Evolutionary conservation across 2,888 invertebrate species (phyloP).

Genomic region (Latrodectus hesperus): DNA sequence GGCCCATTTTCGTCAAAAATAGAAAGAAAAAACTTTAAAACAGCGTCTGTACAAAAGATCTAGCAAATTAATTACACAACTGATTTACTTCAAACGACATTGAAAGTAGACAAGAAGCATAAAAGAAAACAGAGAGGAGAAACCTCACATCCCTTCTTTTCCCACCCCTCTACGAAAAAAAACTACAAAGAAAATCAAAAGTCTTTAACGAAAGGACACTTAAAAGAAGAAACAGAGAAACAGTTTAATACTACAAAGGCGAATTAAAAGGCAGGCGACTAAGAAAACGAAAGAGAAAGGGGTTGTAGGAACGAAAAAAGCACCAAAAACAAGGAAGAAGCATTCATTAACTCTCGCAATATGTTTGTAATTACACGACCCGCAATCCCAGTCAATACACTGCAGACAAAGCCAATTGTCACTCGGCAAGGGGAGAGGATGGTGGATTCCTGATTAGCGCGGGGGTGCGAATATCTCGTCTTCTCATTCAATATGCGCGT

Average conservation of each 20-base stretch:
- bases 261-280: slow-evolving; percentile 65
- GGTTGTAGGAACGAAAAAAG: slow-evolving; percentile 5
- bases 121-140: slow-evolving; percentile 46
- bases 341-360: slow-evolving; percentile 68
- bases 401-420: slow-evolving; percentile 68
- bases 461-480: slow-evolving; percentile 61
- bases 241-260: slow-evolving; percentile 67
- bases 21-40: slow-evolving; percentile 30
- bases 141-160: neutral
- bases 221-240: slow-evolving; percentile 68
- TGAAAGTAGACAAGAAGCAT: slow-evolving; percentile 66
- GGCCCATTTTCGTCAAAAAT: neutral
- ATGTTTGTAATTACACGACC: slow-evolving; percentile 69
- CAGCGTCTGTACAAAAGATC: slow-evolving; percentile 37
- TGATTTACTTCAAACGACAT: slow-evolving; percentile 66
- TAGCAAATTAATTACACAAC: slow-evolving; percentile 68
- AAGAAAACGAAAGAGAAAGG: slow-evolving; percentile 7
- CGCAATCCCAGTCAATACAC: slow-evolving; percentile 67
- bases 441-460: slow-evolving; percentile 58
- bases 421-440: slow-evolving; percentile 21
- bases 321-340: slow-evolving; percentile 20
- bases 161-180: neutral
- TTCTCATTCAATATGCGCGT: slow-evolving; percentile 68
- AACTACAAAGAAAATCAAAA: slow-evolving; percentile 44
- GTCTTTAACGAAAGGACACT: slow-evolving; percentile 25